A percentile compares a stretch with the other conserved stretches of the same genome.
These are phyloP conservation scores for Polyommatus icarus DNA, from an alignment of 2,888 invertebrate genomes.

Conservation along the genomic window DNA sequence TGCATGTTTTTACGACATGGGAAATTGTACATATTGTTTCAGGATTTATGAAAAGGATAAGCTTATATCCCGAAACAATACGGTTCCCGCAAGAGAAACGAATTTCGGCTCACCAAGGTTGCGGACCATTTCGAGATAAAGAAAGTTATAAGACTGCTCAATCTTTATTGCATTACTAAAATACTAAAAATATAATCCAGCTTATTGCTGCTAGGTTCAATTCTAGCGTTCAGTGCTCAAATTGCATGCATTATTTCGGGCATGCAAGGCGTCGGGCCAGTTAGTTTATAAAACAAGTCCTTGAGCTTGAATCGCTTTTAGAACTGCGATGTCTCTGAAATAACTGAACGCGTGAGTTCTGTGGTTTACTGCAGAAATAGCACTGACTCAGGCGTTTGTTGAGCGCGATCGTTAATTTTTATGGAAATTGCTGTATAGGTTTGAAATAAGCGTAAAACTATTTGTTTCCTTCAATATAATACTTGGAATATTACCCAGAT, in stretches of 20 bases:
- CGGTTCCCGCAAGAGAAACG: too few relatives aligned
- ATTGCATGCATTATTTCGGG: slow-evolving; percentile 22
- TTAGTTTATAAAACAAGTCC: slow-evolving; percentile 19
- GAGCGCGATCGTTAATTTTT: background rate
- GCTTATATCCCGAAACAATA: too few relatives aligned
- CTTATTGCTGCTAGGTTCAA: background rate
- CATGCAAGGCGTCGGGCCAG: background rate
- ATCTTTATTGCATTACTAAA: background rate
- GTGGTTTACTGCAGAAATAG: slow-evolving; percentile 27
- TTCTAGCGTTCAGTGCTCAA: background rate
- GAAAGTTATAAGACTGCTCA: too few relatives aligned
- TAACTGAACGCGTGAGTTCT: slow-evolving; percentile 10
- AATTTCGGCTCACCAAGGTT: too few relatives aligned
- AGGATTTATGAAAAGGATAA: too few relatives aligned
- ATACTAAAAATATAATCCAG: background rate
- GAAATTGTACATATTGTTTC: too few relatives aligned
- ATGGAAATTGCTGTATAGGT: background rate
- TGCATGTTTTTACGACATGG: too few relatives aligned
- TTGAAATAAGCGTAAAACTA: background rate
- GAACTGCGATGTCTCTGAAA: slow-evolving; percentile 22
- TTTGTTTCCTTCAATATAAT: background rate
- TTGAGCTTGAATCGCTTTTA: slow-evolving; percentile 19
- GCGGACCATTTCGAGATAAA: too few relatives aligned
- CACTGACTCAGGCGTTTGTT: slow-evolving; percentile 23
- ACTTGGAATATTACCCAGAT: background rate